phyloP scores from a whole-genome alignment of 2,113 vertebrate species.

The Hemiscyllium ocellatum region DNA sequence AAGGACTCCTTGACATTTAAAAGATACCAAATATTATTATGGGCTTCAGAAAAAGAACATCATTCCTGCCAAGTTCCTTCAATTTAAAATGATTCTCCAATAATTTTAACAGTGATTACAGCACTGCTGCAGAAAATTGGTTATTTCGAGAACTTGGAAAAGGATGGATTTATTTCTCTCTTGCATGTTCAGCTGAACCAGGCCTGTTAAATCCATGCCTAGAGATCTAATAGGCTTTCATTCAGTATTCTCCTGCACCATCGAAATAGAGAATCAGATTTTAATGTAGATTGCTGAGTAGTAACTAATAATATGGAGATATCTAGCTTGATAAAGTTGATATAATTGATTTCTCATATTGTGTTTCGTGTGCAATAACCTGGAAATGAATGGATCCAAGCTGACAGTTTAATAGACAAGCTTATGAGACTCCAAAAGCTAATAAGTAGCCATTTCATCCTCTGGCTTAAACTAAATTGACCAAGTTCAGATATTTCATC shows the following conservation, averaged over 20 bases:
- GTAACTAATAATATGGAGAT: neutral
- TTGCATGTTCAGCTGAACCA: neutral
- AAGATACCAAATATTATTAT: neutral
- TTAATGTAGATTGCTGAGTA: neutral
- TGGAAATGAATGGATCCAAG: slow-evolving; percentile 1
- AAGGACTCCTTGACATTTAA: neutral
- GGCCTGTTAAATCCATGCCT: neutral
- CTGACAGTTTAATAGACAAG: neutral
- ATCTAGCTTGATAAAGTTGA: neutral
- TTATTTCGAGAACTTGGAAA: neutral
- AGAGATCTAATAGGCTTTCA: neutral
- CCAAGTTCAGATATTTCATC: neutral
- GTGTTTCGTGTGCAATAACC: neutral
- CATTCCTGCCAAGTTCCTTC: slow-evolving; percentile 7
- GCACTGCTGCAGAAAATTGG: neutral
- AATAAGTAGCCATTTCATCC: neutral
- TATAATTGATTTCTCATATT: neutral
- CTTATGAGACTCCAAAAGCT: neutral
- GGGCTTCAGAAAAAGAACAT: neutral
- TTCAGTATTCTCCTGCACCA: neutral
- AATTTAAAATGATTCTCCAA: neutral
- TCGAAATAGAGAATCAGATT: neutral
- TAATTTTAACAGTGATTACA: neutral
- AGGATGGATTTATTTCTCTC: neutral
- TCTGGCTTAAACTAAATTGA: neutral